Evolutionary conservation across 1,140 invertebrate genomes (phyloP), one percentile per base, ranked within the genome.

Genomic region (Bombus terrestris): DNA sequence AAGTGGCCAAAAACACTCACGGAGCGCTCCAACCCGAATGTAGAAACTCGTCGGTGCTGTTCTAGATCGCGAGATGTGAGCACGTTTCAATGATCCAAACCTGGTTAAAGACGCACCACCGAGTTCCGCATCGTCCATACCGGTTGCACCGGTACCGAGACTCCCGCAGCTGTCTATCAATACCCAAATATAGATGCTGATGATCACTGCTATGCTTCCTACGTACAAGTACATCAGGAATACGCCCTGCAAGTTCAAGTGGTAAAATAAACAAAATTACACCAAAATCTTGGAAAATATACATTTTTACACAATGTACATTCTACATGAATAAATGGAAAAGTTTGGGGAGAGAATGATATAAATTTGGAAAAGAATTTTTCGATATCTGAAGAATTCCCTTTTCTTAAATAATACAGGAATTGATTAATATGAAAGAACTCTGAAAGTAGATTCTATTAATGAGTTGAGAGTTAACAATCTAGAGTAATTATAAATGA

Each of bases 181-280:
- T 1, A 97, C 95, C 93, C 96, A 96, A 37, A 97, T 95, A 93
- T 97, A 97, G 78, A 97, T 96, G 84, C 96, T 96, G 80, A 97
- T 95, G 74, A 97, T 96, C 71, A 97, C 97, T 2, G 96, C 92
- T 76, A 97, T 96, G 83, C 96, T 96, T 2, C 96, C 96, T 15
- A 96, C 95, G 93, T 97, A 96, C 22, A 97, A 94, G 89, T 96
- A 97, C 92, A 97, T 96, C 86, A 97, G 95, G 87, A 96, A 96
- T 41, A 96, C 95, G 2, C 96, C 96, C 97, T 97, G 94, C 15
- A 93, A 91, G 10, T 43, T 66, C 13, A 66, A 32, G 13, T 32
- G 6, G 6, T 66, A 2, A 66, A 32, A 0, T 15, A 32, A 66
- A 4, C 6, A 13, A 32, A 66, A 66, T 32, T 32, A 53, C 18